Percentiles rank a stretch among this genome's conserved stretches.
Evolutionary conservation across 2,797 vertebrate species (phyloP).

Genomic region (Phyllotis vaccarum): DNA sequence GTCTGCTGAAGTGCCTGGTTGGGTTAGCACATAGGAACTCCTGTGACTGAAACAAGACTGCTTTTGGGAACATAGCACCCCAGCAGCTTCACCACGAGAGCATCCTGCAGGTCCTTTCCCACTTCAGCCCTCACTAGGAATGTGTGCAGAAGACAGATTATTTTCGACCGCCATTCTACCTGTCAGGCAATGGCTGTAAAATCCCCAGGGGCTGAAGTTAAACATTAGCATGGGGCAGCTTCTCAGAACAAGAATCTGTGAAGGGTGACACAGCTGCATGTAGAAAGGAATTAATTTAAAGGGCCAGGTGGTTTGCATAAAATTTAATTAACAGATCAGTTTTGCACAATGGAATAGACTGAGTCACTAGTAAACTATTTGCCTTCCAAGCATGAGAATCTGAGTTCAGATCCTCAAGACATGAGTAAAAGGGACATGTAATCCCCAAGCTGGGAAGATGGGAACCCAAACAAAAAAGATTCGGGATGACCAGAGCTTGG

Average conservation of each 20-base stretch:
- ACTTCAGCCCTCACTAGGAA: not conserved
- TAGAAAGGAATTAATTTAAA: not conserved
- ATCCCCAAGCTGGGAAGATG: no score
- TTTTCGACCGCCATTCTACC: not conserved
- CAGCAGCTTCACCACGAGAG: no score
- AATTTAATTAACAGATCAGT: not conserved
- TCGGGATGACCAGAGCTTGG: not conserved
- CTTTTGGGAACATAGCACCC: no score
- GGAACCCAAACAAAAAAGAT: not conserved
- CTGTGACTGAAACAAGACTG: not conserved
- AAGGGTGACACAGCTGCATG: not conserved
- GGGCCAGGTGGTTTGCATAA: not conserved
- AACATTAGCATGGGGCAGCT: not conserved
- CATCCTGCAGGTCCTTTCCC: not conserved
- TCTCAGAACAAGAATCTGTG: not conserved
- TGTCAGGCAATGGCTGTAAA: not conserved
- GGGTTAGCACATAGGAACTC: not conserved
- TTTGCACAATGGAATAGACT: not conserved
- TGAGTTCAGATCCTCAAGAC: not conserved
- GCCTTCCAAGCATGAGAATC: not conserved
- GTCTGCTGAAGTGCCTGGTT: not conserved
- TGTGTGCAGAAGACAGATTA: not conserved
- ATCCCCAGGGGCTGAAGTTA: not conserved
- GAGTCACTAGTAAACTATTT: not conserved
- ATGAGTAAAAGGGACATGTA: not conserved